Conservation (phyloP, 2,113 vertebrate species). For the Alethe castanea region DNA sequence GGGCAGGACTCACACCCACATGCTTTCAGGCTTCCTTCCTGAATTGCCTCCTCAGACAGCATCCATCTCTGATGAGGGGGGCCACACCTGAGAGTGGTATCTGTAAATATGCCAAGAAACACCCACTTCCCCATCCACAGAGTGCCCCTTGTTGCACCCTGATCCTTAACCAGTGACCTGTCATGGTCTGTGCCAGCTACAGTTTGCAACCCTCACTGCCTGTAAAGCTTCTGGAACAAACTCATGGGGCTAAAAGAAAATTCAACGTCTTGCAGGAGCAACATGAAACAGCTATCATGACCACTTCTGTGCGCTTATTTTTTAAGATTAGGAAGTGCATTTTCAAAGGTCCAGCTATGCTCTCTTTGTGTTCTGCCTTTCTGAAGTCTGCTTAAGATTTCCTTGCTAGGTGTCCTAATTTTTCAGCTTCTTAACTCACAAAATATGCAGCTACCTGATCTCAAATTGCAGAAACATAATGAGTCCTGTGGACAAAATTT, state of each 20-base stretch:
- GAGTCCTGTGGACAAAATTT: not conserved
- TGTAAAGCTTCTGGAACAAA: not conserved
- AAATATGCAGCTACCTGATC: not conserved
- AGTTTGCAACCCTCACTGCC: not conserved
- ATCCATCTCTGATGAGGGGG: slow-evolving; percentile 1
- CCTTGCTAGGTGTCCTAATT: not conserved
- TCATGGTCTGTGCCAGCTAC: not conserved
- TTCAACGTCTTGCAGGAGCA: not conserved
- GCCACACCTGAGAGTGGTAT: slow-evolving; percentile 58
- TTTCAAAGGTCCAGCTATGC: not conserved
- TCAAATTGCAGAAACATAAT: not conserved
- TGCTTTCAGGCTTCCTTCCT: slow-evolving; percentile 43
- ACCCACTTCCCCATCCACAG: slow-evolving; percentile 2
- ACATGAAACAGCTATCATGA: not conserved
- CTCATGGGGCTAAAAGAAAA: not conserved
- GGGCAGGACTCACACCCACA: slow-evolving; percentile 38
- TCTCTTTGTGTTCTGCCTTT: not conserved
- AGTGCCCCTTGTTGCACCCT: not conserved
- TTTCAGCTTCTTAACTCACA: not conserved
- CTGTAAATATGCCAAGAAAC: not conserved
- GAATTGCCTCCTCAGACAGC: slow-evolving; percentile 14
- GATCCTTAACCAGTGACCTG: not conserved
- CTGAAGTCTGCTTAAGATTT: not conserved
- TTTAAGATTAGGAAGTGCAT: not conserved
- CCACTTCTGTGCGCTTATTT: not conserved